Conservation (phyloP, 1,140 invertebrate genomes). For the Lysiphlebus fabarum region DNA sequence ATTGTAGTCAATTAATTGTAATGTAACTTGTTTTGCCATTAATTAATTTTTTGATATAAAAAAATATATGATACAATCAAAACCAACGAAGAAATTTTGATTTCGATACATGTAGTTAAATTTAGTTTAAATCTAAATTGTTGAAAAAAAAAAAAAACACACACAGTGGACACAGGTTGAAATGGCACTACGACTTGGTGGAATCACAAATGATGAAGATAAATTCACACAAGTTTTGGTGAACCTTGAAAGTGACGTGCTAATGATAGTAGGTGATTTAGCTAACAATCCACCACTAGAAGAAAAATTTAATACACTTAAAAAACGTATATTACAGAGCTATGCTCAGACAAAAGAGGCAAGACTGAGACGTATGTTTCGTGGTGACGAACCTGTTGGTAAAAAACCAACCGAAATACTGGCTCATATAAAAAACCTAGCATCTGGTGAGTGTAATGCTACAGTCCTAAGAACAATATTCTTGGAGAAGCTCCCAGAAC, state of each 20-base stretch:
- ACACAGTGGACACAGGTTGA: conserved; percentile 4
- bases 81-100: no score
- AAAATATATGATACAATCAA: no score
- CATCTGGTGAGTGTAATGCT: conserved; percentile 17
- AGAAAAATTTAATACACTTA: conserved; percentile 21
- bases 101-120: no score
- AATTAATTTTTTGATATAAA: no score
- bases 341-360: conserved; percentile 28
- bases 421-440: conserved; percentile 27
- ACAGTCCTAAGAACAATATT: conserved; percentile 27
- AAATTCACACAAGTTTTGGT: background rate
- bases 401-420: conserved; percentile 34
- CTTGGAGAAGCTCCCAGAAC: conserved; percentile 23
- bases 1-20: no score
- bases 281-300: conserved; percentile 10
- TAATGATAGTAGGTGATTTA: conserved; percentile 21
- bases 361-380: conserved; percentile 31
- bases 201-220: background rate
- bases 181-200: background rate
- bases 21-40: no score
- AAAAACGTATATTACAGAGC: conserved; percentile 16
- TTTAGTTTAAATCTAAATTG: no score
- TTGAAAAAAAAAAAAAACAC: no score
- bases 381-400: conserved; percentile 29
- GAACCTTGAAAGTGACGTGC: background rate